Conservation (phyloP, 2,797 vertebrate genomes). For the Pygocentrus nattereri region DNA sequence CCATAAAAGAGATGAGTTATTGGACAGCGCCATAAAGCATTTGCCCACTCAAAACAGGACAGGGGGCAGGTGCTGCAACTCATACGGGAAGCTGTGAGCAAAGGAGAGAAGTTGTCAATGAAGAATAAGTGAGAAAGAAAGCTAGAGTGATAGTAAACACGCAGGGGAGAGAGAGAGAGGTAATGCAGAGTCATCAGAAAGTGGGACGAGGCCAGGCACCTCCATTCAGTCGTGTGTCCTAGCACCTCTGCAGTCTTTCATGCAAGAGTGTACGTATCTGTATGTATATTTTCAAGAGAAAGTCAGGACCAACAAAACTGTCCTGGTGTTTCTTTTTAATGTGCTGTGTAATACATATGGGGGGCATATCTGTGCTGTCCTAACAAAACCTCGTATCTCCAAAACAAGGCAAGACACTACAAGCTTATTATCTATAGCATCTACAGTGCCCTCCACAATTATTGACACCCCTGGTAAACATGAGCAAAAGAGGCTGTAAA, state of each 20-base stretch:
- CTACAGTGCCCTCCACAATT: too few species aligned
- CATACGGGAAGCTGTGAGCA: constrained; percentile 6
- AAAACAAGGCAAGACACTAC: too few species aligned
- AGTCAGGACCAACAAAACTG: too few species aligned
- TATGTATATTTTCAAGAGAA: not conserved
- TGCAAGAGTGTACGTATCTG: not conserved
- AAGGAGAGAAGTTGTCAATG: constrained; percentile 37
- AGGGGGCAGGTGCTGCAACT: constrained; percentile 35
- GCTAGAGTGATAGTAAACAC: not conserved
- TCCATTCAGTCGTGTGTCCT: constrained; percentile 38
- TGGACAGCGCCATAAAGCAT: constrained; percentile 20
- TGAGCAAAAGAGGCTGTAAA: too few species aligned
- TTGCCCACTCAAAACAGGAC: not conserved
- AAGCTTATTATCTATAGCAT: too few species aligned
- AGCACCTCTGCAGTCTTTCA: constrained; percentile 28
- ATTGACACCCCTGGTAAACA: too few species aligned
- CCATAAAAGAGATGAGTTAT: constrained; percentile 13
- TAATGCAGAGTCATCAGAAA: constrained; percentile 54
- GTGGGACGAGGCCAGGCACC: constrained; percentile 14
- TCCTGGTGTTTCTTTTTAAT: too few species aligned
- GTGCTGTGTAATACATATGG: too few species aligned
- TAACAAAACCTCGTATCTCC: too few species aligned
- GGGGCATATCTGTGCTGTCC: too few species aligned
- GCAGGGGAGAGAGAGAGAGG: constrained; percentile 7
- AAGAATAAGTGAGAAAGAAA: constrained; percentile 1